Evolutionary conservation across 2,888 invertebrate species (phyloP).

Genomic region (Acrocyrtus sp.): DNA sequence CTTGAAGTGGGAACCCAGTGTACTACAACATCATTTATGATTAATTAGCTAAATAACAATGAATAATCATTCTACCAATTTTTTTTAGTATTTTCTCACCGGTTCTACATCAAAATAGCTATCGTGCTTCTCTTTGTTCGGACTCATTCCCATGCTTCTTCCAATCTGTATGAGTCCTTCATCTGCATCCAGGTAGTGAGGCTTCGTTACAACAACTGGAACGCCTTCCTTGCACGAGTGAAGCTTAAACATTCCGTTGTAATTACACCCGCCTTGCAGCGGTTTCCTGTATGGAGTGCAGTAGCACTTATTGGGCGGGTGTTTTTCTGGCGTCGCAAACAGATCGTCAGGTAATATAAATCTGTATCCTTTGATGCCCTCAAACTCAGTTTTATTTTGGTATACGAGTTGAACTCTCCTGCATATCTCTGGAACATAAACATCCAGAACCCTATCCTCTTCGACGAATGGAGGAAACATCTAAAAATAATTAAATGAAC

Average conservation of each 20-base stretch:
- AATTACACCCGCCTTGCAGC: slow-evolving; percentile 24
- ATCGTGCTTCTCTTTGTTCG: slow-evolving; percentile 63
- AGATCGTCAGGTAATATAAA: slow-evolving; percentile 49
- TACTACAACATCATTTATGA: slow-evolving; percentile 47
- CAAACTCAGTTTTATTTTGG: slow-evolving; percentile 50
- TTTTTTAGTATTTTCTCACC: slow-evolving; percentile 60
- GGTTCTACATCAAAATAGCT: slow-evolving; percentile 66
- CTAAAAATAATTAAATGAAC: background rate
- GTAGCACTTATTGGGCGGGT: slow-evolving; percentile 52
- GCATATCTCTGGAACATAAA: slow-evolving; percentile 53
- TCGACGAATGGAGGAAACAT: slow-evolving; percentile 59
- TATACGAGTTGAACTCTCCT: slow-evolving; percentile 56
- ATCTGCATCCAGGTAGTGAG: slow-evolving; percentile 64
- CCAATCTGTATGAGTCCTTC: slow-evolving; percentile 27
- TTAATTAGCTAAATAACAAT: too few relatives aligned
- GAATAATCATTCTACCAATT: too few relatives aligned
- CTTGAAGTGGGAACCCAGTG: slow-evolving; percentile 57
- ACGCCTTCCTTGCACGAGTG: slow-evolving; percentile 61
- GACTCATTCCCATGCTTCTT: slow-evolving; percentile 56
- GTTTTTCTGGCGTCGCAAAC: slow-evolving; percentile 24
- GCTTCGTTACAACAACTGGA: slow-evolving; percentile 66
- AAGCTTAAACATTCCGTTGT: slow-evolving; percentile 32
- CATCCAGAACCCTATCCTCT: slow-evolving; percentile 38
- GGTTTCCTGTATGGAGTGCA: slow-evolving; percentile 39
- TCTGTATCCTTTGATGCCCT: slow-evolving; percentile 57